A percentile compares a stretch with the other conserved stretches of the same genome.
phyloP scores from a whole-genome alignment of 2,888 invertebrate genomes.

The Agyllia agylla region DNA sequence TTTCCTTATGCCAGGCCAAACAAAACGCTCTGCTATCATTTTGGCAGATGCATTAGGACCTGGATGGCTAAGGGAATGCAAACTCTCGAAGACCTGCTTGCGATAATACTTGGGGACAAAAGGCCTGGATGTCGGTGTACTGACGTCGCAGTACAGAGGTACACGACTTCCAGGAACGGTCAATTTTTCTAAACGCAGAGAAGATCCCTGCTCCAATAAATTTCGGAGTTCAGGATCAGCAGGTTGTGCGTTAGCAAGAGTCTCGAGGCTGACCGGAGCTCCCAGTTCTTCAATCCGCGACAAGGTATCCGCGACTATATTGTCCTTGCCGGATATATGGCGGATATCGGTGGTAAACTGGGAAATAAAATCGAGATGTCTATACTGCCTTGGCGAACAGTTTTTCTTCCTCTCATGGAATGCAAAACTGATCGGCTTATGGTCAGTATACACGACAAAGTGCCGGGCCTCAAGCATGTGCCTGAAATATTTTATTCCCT shows the following conservation, averaged over 20 bases:
- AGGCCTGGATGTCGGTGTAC: background rate
- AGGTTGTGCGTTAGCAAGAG: background rate
- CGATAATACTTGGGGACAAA: background rate
- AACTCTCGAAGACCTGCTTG: background rate
- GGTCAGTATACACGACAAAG: background rate
- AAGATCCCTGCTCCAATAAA: background rate
- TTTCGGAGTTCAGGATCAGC: background rate
- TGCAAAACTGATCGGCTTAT: background rate
- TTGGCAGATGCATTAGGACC: background rate
- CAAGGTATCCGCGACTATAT: background rate
- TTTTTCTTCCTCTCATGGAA: background rate
- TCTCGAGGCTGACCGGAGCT: background rate
- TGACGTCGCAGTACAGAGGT: background rate
- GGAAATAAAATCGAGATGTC: background rate
- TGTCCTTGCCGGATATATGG: background rate
- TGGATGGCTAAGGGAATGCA: background rate
- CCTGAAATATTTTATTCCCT: background rate
- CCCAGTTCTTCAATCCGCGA: background rate
- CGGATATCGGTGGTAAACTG: background rate
- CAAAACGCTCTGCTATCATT: background rate
- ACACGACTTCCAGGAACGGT: background rate
- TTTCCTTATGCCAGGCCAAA: background rate
- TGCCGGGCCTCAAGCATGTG: background rate
- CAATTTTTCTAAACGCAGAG: background rate
- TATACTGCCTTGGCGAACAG: background rate